Evolutionary conservation across 2,888 invertebrate genomes (phyloP), one percentile per base, ranked within the genome.

Genomic region (Standfussiana lucernea): DNA sequence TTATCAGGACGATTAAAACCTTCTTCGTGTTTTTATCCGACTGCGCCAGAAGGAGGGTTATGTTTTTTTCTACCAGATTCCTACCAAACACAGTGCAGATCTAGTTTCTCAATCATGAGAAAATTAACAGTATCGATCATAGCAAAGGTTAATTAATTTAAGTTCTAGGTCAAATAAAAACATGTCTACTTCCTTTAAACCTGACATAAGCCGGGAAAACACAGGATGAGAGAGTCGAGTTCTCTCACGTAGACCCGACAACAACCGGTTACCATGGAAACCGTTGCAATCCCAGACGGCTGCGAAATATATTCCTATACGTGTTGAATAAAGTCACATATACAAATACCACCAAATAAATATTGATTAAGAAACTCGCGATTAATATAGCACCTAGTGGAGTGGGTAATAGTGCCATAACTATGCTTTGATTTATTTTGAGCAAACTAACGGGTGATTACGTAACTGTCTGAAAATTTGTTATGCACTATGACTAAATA

Each of bases 401-500:
- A 68, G 45, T 65, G 45, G 37, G 5, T 73, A 79, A 75, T 74
- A 79, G n/a, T 32, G 64, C 45, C 80, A 68, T 85, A 77, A 77
- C 13, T 80, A 64, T 65, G 42, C 61, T 79, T 86, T 80, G 78
- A 86, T 83, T 83, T 86, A 81, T 81, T 82, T 81, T 77, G 77
- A 67, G 75, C 75, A 71, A 83, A 78, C 59, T 80, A 78, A 79
- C 83, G 64, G 69, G 56, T 78, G 77, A 70, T 91, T 89, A 90
- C 90, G 91, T 91, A 89, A 90, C 74, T 87, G 91, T 90, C 91
- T 90, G 88, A 88, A 91, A 87, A 91, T 91, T 77, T 87, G 81
- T 77, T 84, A 82, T 79, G 83, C 74, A 83, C 77, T 82, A 81
- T 87, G 82, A 79, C 83, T 84, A 85, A 81, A 86, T 76, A 77